Percentiles rank a stretch among this genome's conserved stretches.
Conservation (phyloP, 2,888 invertebrate genomes). For the Cephus rjabovi region DNA sequence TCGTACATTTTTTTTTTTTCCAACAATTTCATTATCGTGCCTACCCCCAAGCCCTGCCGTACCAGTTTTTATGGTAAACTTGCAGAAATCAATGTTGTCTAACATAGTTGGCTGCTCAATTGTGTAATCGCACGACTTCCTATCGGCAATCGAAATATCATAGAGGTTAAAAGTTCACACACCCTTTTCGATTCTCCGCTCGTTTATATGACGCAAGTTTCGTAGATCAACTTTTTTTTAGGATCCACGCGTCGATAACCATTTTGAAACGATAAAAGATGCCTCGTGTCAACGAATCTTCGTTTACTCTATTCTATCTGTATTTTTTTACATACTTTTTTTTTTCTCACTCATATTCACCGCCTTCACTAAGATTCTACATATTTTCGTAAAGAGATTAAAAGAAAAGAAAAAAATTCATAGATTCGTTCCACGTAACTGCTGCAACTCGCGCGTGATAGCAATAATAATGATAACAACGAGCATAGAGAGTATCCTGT, state of each 20-base stretch:
- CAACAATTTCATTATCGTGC: no score
- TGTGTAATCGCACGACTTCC: not conserved
- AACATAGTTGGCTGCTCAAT: not conserved
- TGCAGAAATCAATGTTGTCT: not conserved
- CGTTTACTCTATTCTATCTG: conserved; percentile 22
- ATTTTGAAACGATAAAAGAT: conserved; percentile 33
- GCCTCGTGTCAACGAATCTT: conserved; percentile 15
- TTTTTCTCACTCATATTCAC: not conserved
- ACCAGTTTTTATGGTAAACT: not conserved
- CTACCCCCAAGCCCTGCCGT: no score
- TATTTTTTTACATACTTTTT: conserved; percentile 12
- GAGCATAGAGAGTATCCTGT: not conserved
- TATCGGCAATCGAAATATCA: not conserved
- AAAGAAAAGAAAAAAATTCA: not conserved
- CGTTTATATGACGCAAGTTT: not conserved
- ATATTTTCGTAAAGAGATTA: not conserved
- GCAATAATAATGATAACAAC: not conserved
- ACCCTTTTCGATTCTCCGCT: not conserved
- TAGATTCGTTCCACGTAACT: not conserved
- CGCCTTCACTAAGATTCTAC: not conserved
- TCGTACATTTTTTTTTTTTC: no score
- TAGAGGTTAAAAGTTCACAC: not conserved
- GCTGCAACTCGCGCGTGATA: not conserved
- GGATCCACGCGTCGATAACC: conserved; percentile 2
- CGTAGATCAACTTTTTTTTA: not conserved